Base-by-base conservation (phyloP, 2,888 invertebrate species). In the Tribolium freemani region DNA sequence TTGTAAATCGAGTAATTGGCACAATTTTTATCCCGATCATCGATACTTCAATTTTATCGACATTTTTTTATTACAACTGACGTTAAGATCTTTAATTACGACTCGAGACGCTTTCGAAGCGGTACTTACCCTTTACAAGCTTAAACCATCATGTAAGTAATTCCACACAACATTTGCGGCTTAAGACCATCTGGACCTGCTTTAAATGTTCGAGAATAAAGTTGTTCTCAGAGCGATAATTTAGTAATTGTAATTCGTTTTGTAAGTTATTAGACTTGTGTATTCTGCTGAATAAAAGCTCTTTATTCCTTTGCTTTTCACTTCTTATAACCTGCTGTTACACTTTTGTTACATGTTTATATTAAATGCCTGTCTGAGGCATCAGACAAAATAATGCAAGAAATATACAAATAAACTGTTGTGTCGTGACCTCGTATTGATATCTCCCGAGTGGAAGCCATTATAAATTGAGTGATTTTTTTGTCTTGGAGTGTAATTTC, bases 11-110 rank as follows among this genome's bases (percentile, higher is more conserved):
- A 56, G 56, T 77, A 77, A 77, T 77, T 77, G 77, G 72, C 74
- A 68, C 74, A 74, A 77, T 75, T 75, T 75, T 72, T 66, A 60
- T 68, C 61, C 67, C 56, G 71, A 76, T 72, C 76, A 73, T 73
- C 72, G 73, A 71, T 71, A 53, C 57, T 71, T 71, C 45, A 38
- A 38, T 38, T 38, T 38, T 38, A n/a, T n/a, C 8, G n/a, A 38
- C 38, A n/a, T 38, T 38, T 38, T 38, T 38, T 38, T 38, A 38
- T 38, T 38, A n/a, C 9, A 38, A 38, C n/a, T 48, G 60, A 60
- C 60, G 48, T 60, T 46, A 60, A 60, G 60, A 46, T 60, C 46
- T 60, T 60, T 20, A 30, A 30, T 26, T 9, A 38, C 38, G 26
- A 38, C 38, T 38, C 38, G 38, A 38, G 38, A 38, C 6, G 2